These are phyloP conservation scores for Gouania willdenowi DNA, from an alignment of 2,797 vertebrate genomes.

Conservation along the genomic window DNA sequence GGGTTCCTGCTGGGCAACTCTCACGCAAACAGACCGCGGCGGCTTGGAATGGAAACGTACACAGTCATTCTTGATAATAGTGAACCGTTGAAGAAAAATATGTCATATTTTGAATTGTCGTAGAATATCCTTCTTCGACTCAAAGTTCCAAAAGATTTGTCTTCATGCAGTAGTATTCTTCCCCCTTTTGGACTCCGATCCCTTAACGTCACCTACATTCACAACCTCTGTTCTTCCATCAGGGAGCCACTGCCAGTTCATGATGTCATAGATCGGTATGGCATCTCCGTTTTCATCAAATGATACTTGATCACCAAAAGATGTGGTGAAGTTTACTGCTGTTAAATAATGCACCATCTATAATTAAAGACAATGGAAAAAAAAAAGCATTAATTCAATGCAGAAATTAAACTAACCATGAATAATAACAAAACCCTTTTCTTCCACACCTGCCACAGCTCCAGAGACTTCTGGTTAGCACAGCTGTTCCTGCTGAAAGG, in stretches of 20 bases:
- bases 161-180: conserved; percentile 47
- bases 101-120: too few relatives aligned
- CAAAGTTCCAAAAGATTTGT: conserved; percentile 68
- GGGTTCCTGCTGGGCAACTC: conserved; percentile 65
- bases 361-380: not conserved
- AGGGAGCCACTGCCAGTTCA: conserved; percentile 61
- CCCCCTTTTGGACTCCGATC: conserved; percentile 14
- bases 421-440: too few relatives aligned
- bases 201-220: not conserved
- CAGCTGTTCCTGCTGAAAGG: conserved; percentile 57
- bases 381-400: too few relatives aligned
- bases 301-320: conserved; percentile 61
- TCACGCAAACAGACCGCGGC: conserved; percentile 12
- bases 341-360: conserved; percentile 60
- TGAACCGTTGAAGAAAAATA: not conserved
- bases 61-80: too few relatives aligned
- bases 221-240: conserved; percentile 44
- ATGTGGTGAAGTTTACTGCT: conserved; percentile 62
- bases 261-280: conserved; percentile 63
- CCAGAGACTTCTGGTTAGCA: conserved; percentile 46
- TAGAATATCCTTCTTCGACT: conserved; percentile 17
- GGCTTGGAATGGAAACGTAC: not conserved
- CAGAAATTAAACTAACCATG: too few relatives aligned
- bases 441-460: conserved; percentile 66
- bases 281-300: conserved; percentile 69